Percentiles rank a stretch among this genome's conserved stretches.
These are phyloP conservation scores for Parus major DNA, from an alignment of 2,113 vertebrate species.

Conservation along the genomic window DNA sequence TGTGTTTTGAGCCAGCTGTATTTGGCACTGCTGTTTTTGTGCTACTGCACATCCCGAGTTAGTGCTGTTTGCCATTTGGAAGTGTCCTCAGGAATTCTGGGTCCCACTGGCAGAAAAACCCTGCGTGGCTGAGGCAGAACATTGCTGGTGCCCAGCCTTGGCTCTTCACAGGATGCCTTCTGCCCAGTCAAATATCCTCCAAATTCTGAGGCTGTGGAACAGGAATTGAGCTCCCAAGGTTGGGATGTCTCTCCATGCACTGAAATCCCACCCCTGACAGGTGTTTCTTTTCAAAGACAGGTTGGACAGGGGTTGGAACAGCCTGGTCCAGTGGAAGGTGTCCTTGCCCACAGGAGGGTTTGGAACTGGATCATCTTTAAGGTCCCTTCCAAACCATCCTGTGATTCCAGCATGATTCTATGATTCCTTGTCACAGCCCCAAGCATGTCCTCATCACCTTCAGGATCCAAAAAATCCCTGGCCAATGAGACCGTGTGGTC, in stretches of 20 bases:
- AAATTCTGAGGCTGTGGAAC: neutral
- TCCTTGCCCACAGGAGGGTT: neutral
- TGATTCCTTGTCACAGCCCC: neutral
- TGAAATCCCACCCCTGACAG: neutral
- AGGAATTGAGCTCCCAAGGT: neutral
- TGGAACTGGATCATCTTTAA: neutral
- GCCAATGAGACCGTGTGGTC: fast-evolving
- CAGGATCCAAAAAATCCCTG: neutral
- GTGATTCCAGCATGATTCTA: neutral
- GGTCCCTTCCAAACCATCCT: neutral
- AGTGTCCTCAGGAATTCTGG: neutral
- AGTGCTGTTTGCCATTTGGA: conserved; percentile 29
- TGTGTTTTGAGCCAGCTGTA: neutral
- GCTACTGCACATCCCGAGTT: neutral
- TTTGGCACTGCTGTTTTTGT: neutral
- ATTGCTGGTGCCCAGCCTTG: neutral
- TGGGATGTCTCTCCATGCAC: neutral
- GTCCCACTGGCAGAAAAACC: neutral
- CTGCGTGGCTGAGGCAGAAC: neutral
- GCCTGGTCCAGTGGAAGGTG: no score
- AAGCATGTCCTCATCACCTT: fast-evolving
- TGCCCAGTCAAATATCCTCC: neutral
- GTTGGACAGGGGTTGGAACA: neutral
- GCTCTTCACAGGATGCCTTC: neutral
- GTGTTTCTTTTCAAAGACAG: neutral